phyloP scores from a whole-genome alignment of 2,888 invertebrate genomes.

The Empis stercorea region DNA sequence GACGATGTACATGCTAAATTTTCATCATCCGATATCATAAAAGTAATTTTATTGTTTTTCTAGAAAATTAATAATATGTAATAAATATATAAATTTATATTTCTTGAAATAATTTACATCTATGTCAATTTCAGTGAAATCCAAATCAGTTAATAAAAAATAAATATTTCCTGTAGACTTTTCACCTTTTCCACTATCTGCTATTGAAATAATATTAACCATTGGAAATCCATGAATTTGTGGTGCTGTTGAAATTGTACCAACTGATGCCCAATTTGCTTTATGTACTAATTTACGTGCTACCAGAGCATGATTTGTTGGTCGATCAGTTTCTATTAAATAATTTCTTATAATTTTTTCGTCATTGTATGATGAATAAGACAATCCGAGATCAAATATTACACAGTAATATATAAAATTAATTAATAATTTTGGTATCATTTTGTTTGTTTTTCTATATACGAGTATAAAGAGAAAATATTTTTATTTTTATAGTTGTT shows the following conservation, averaged over 20 bases:
- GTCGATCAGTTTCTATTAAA: slow-evolving; percentile 6
- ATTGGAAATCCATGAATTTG: slow-evolving; percentile 29
- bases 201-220: slow-evolving; percentile 35
- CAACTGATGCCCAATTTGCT: slow-evolving; percentile 31
- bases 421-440: background rate
- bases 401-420: background rate
- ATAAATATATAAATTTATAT: background rate
- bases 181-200: slow-evolving; percentile 22
- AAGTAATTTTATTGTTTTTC: slow-evolving; percentile 26
- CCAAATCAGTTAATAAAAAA: slow-evolving; percentile 31
- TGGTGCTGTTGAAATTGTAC: slow-evolving; percentile 28
- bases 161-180: slow-evolving; percentile 30
- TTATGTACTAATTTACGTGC: slow-evolving; percentile 30
- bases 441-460: too few species aligned
- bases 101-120: too few species aligned
- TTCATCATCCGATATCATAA: slow-evolving; percentile 30
- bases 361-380: slow-evolving; percentile 24
- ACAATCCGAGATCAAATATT: background rate
- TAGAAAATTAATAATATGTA: slow-evolving; percentile 16
- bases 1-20: slow-evolving; percentile 23
- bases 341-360: slow-evolving; percentile 21
- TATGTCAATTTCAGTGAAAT: slow-evolving; percentile 32
- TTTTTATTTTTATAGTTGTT: too few species aligned
- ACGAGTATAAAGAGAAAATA: too few species aligned
- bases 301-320: slow-evolving; percentile 28